These are phyloP conservation scores for Labeo calbasu DNA, from an alignment of 2,797 vertebrate genomes.

Conservation along the genomic window DNA sequence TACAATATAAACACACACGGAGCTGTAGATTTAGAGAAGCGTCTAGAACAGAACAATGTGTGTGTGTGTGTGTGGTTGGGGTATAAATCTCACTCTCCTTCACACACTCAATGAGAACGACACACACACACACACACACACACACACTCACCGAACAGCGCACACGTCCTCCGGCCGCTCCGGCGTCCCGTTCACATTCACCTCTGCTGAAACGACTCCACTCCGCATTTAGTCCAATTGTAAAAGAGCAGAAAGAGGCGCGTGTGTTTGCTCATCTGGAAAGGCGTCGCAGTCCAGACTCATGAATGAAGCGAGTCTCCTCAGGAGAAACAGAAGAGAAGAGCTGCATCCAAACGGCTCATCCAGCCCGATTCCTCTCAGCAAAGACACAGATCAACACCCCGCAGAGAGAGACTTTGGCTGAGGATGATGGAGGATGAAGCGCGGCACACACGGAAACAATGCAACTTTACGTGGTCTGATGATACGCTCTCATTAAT, in stretches of 20 bases:
- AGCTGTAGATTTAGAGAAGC: constrained; percentile 8
- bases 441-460: constrained; percentile 28
- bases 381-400: background rate
- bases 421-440: constrained; percentile 56
- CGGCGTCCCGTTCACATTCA: constrained; percentile 53
- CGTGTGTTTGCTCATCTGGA: constrained; percentile 39
- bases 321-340: constrained; percentile 12
- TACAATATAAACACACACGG: background rate
- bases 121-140: constrained; percentile 32
- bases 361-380: background rate
- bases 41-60: constrained; percentile 4
- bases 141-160: constrained; percentile 31
- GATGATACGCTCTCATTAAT: background rate
- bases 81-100: background rate
- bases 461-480: background rate
- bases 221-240: constrained; percentile 29
- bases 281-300: background rate
- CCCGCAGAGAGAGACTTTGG: background rate
- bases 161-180: constrained; percentile 64
- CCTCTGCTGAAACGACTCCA: constrained; percentile 57
- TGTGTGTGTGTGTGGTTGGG: background rate
- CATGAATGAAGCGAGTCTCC: constrained; percentile 31
- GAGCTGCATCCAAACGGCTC: constrained; percentile 17
- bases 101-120: background rate
- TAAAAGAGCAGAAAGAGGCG: constrained; percentile 34